Percentiles rank a stretch among this genome's conserved stretches.
Conservation (phyloP, 1,140 invertebrate genomes). For the Agrilus planipennis region DNA sequence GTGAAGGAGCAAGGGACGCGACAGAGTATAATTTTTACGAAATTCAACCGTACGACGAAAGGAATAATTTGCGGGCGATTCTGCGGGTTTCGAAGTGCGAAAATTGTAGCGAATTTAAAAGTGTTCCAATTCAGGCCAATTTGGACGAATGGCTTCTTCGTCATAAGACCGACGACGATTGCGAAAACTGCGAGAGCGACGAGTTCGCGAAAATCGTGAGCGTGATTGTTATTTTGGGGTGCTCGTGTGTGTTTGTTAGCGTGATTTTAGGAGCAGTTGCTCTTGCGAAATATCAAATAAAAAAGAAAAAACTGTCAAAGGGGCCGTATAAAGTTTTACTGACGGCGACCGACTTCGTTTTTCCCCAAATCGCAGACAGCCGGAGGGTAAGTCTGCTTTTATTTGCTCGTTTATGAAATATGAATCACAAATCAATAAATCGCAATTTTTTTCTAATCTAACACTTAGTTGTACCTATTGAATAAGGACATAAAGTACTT, state of each 20-base stretch:
- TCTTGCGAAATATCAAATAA: conserved; percentile 41
- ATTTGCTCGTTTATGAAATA: too few relatives aligned
- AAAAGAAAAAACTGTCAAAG: conserved; percentile 55
- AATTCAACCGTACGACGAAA: too few relatives aligned
- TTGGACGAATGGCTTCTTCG: conserved; percentile 29
- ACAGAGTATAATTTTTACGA: too few relatives aligned
- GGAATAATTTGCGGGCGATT: conserved; percentile 20
- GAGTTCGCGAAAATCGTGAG: conserved; percentile 19
- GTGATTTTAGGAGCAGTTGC: conserved; percentile 22
- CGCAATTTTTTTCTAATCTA: too few relatives aligned
- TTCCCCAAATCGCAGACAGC: conserved; percentile 52
- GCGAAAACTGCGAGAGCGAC: conserved; percentile 22
- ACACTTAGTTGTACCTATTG: too few relatives aligned
- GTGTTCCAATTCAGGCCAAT: conserved; percentile 17
- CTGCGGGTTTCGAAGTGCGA: conserved; percentile 16
- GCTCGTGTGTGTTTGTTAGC: conserved; percentile 25
- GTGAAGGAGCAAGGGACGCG: too few relatives aligned
- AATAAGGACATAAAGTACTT: too few relatives aligned
- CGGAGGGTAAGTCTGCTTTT: conserved; percentile 50
- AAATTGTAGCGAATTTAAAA: conserved; percentile 17
- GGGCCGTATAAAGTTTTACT: conserved; percentile 65
- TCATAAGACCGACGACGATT: conserved; percentile 28
- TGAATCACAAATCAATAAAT: too few relatives aligned
- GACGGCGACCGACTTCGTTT: conserved; percentile 60
- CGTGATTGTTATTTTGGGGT: conserved; percentile 22